These are phyloP conservation scores for Ormyrus rosae DNA, from an alignment of 2,888 invertebrate species.

Conservation along the genomic window DNA sequence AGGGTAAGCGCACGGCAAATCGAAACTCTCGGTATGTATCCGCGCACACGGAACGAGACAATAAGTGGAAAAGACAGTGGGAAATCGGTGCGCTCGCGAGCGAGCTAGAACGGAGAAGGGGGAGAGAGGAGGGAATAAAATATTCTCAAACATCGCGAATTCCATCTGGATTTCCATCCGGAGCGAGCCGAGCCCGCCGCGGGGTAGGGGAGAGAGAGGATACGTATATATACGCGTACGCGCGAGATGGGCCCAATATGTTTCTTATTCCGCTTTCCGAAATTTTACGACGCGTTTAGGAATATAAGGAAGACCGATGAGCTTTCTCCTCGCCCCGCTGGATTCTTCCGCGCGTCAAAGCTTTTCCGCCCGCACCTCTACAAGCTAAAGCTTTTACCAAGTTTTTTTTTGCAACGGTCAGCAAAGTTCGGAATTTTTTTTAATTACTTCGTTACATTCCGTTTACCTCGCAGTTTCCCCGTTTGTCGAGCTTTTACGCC, in stretches of 20 bases:
- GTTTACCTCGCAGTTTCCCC: too few species aligned
- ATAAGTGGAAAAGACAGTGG: constrained; percentile 51
- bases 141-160: constrained; percentile 63
- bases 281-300: constrained; percentile 42
- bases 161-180: constrained; percentile 62
- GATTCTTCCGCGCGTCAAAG: too few species aligned
- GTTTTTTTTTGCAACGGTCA: too few species aligned
- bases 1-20: constrained; percentile 42
- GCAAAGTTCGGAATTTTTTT: too few species aligned
- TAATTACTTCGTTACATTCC: too few species aligned
- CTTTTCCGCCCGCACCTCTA: too few species aligned
- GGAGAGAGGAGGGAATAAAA: constrained; percentile 56
- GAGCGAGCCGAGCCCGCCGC: not conserved
- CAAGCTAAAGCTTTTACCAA: too few species aligned
- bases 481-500: too few species aligned
- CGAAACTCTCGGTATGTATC: constrained; percentile 41
- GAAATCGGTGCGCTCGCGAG: not conserved
- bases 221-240: not conserved
- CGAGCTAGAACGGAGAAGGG: not conserved
- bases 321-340: constrained; percentile 8
- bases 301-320: constrained; percentile 22
- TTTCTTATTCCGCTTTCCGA: constrained; percentile 33
- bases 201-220: not conserved
- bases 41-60: constrained; percentile 43
- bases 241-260: constrained; percentile 18